Evolutionary conservation across 2,113 vertebrate species (phyloP).

Genomic region (Lonchura striata): DNA sequence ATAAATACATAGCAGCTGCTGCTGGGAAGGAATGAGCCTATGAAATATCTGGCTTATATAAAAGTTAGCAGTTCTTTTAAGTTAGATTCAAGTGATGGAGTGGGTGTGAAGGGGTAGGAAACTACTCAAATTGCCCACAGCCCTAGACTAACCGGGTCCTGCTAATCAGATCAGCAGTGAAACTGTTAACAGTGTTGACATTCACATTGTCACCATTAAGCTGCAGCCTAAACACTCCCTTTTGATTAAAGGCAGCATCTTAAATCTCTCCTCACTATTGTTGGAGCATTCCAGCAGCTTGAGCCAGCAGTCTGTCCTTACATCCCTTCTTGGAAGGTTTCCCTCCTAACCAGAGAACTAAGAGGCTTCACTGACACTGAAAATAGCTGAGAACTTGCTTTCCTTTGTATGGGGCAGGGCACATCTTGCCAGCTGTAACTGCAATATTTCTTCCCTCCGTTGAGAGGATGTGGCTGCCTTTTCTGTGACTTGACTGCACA

Average conservation of each 20-base stretch:
- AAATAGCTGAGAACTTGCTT: slow-evolving; percentile 21
- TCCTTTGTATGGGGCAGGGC: background rate
- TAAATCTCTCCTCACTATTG: slow-evolving; percentile 26
- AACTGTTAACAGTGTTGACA: slow-evolving; percentile 47
- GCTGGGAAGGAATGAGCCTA: background rate
- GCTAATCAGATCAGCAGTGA: slow-evolving; percentile 49
- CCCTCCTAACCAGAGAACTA: background rate
- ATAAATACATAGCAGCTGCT: slow-evolving; percentile 51
- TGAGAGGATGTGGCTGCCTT: background rate
- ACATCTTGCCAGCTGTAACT: background rate
- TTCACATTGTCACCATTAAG: slow-evolving; percentile 36
- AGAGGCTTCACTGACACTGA: background rate
- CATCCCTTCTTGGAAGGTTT: slow-evolving; percentile 3
- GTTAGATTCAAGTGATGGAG: slow-evolving; percentile 38
- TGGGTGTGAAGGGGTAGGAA: slow-evolving; percentile 54
- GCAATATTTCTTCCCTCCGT: background rate
- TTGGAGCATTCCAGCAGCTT: background rate
- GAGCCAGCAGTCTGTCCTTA: background rate
- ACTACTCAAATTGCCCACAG: slow-evolving; percentile 15
- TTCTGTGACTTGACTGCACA: slow-evolving; percentile 1
- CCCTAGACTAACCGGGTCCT: background rate
- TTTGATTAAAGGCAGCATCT: slow-evolving; percentile 49
- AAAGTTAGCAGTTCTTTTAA: slow-evolving; percentile 50
- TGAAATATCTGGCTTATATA: slow-evolving; percentile 47
- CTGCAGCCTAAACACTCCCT: slow-evolving; percentile 24